Conservation (phyloP, 2,888 invertebrate species). For the Sturmia bella region DNA sequence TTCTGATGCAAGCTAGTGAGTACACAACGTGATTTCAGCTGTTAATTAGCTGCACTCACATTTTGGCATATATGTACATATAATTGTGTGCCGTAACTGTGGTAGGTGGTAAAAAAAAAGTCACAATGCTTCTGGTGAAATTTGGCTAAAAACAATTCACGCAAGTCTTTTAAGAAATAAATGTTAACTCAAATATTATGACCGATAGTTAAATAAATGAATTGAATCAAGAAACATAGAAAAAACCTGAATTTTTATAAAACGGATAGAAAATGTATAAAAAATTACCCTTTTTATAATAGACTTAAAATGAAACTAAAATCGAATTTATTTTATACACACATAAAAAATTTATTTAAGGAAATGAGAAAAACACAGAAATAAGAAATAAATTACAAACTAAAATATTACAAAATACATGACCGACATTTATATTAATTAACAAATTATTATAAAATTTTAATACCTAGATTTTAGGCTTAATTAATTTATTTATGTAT, state of each 20-base stretch:
- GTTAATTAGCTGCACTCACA: too few species aligned
- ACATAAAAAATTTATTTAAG: conserved; percentile 60
- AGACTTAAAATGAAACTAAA: conserved; percentile 70
- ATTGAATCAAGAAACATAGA: neutral
- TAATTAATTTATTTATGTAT: conserved; percentile 34
- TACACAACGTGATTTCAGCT: too few species aligned
- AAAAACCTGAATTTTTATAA: conserved; percentile 29
- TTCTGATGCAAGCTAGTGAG: too few species aligned
- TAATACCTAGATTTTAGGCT: conserved; percentile 36
- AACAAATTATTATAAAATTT: conserved; percentile 47
- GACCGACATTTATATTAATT: conserved; percentile 31
- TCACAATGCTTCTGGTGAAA: neutral
- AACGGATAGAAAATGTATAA: conserved; percentile 26
- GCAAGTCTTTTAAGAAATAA: neutral
- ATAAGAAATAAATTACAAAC: conserved; percentile 28
- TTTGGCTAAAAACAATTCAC: neutral
- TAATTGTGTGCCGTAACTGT: too few species aligned
- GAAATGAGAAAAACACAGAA: conserved; percentile 20
- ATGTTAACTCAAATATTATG: neutral
- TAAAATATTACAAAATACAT: conserved; percentile 31
- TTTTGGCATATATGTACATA: too few species aligned
- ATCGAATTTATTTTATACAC: conserved; percentile 76
- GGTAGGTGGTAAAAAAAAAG: too few species aligned
- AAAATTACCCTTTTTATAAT: conserved; percentile 51
- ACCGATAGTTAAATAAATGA: neutral